phyloP scores from a whole-genome alignment of 2,888 invertebrate species.

The Clitarchus hookeri region DNA sequence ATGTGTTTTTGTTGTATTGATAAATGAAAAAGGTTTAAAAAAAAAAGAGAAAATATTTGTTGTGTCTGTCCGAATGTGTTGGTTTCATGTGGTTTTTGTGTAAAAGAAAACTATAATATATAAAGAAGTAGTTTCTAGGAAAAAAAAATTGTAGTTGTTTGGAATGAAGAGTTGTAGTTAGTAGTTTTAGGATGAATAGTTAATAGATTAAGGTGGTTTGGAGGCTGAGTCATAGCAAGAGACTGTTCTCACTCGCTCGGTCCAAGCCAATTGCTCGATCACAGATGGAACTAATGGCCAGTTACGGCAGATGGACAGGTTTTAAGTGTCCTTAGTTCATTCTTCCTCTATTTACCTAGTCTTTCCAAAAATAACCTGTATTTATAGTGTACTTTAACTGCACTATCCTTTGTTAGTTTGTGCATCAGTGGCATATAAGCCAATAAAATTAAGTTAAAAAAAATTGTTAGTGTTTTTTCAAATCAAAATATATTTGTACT shows the following conservation, averaged over 20 bases:
- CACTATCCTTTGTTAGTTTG: slow-evolving; percentile 14
- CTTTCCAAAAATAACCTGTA: slow-evolving; percentile 10
- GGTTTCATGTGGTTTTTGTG: slow-evolving; percentile 38
- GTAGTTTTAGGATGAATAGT: slow-evolving; percentile 24
- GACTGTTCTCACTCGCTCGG: slow-evolving; percentile 5
- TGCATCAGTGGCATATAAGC: neutral
- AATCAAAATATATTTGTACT: slow-evolving; percentile 4
- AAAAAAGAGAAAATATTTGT: slow-evolving; percentile 33
- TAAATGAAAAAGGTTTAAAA: slow-evolving; percentile 23
- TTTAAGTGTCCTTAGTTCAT: slow-evolving; percentile 44
- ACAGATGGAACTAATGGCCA: slow-evolving; percentile 30
- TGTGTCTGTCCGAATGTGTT: slow-evolving; percentile 39
- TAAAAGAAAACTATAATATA: slow-evolving; percentile 33
- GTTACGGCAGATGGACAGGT: slow-evolving; percentile 33
- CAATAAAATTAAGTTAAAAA: neutral
- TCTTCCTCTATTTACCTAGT: slow-evolving; percentile 28
- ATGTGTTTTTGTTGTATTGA: slow-evolving; percentile 27
- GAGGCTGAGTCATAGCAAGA: slow-evolving; percentile 43
- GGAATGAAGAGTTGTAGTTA: slow-evolving; percentile 20
- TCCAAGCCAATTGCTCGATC: neutral
- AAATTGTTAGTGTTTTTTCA: slow-evolving; percentile 1
- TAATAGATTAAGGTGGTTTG: slow-evolving; percentile 15
- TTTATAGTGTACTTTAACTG: slow-evolving; percentile 11
- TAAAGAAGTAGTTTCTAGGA: slow-evolving; percentile 34
- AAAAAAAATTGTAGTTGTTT: slow-evolving; percentile 32